Evolutionary conservation across 1,140 invertebrate genomes (phyloP).

Genomic region (Dendroctonus valens): DNA sequence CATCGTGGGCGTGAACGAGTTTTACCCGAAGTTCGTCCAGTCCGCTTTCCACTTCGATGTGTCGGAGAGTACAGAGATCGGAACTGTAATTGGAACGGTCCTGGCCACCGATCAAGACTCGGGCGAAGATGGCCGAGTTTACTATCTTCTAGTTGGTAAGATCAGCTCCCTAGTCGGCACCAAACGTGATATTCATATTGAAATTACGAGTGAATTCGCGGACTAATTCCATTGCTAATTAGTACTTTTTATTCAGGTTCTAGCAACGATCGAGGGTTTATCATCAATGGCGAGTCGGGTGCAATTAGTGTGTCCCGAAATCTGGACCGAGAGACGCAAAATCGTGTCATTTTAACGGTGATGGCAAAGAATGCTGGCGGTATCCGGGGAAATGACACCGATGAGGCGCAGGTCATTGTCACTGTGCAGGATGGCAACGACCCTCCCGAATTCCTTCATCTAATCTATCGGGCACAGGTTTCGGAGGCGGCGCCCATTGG

Average conservation of each 20-base stretch:
- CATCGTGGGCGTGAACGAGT: slow-evolving; percentile 90
- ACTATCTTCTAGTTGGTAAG: slow-evolving; percentile 80
- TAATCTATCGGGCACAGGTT: slow-evolving; percentile 71
- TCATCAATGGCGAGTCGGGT: slow-evolving; percentile 81
- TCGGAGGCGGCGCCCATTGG: slow-evolving; percentile 66
- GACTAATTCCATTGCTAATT: too few species aligned
- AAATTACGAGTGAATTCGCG: too few species aligned
- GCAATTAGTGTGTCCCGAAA: slow-evolving; percentile 77
- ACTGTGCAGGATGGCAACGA: slow-evolving; percentile 94
- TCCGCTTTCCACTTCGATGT: slow-evolving; percentile 91
- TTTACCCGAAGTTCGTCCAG: slow-evolving; percentile 86
- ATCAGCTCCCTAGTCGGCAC: too few species aligned
- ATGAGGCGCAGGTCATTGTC: slow-evolving; percentile 90
- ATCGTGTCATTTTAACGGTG: slow-evolving; percentile 83
- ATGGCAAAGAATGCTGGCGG: slow-evolving; percentile 93
- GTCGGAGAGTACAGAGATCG: slow-evolving; percentile 87
- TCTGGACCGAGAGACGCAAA: slow-evolving; percentile 88
- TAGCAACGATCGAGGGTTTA: slow-evolving; percentile 89
- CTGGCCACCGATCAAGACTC: slow-evolving; percentile 88
- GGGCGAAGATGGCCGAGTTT: slow-evolving; percentile 89
- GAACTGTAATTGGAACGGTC: slow-evolving; percentile 81
- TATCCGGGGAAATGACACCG: slow-evolving; percentile 91
- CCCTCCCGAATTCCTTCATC: slow-evolving; percentile 84
- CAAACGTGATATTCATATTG: too few species aligned
- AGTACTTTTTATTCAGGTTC: slow-evolving; percentile 54